Base-by-base conservation (phyloP, 2,113 vertebrate species). In the Pelmatolapia mariae region DNA sequence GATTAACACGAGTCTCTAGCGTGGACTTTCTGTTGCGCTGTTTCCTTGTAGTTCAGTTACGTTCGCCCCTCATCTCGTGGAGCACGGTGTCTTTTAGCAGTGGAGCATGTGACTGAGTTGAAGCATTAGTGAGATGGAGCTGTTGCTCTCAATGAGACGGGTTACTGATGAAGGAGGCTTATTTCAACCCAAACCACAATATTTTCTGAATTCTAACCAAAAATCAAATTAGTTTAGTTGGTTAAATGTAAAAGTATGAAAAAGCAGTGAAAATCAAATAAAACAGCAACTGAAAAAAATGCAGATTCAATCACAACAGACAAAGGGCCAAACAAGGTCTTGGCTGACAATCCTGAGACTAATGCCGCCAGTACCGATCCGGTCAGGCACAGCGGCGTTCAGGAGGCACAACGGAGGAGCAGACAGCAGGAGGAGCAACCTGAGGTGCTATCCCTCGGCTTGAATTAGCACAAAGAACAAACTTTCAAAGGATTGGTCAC, bases 91-190 rank as follows among this genome's bases (percentile, higher is more conserved):
- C 59, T 16, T 63, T 59, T 31, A 5, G 57, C 57, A 61, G 15
- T 29, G 15, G 59, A 63, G 59, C 8, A 0, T 3, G 57, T 31
- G 31, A 18, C 29, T 66, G 18, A 33, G 59, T 0, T 33, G 31
- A 36, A 36, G 59, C n/a, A 22, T 11, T 22, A 56, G 53, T 24
- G n/a, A 56, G 53, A 56, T 3, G n/a, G 53, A 56, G 53, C 52
- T 6, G 52, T 22, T 7, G 8, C 13, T 59, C 56, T 29, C 1
- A 33, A 2, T 6, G 29, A 18, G 29, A 61, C 1, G 0, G 8
- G 57, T 63, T 61, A 31, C 57, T 59, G 57, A 10, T 31, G 26
- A 59, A 29, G 12, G 54, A 26, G 54, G 24, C 24, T 29, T 0
- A 9, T 61, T 19, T 63, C 5, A 36, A 19, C 3, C 31, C 59